Evolutionary conservation across 2,888 invertebrate genomes (phyloP).

Genomic region (Argyra leucocephala): DNA sequence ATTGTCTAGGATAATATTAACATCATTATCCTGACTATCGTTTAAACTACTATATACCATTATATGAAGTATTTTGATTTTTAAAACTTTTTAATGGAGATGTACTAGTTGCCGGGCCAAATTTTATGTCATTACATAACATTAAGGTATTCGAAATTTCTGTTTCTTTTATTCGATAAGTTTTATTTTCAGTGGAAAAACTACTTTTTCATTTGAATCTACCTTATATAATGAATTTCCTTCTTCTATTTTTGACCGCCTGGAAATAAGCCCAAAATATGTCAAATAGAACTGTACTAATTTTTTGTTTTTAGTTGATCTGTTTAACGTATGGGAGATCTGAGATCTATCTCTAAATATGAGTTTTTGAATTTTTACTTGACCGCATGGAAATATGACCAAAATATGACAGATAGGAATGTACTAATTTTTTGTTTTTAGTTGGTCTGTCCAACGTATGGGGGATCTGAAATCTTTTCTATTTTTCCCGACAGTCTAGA

Average conservation of each 20-base stretch:
- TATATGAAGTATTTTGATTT: conserved; percentile 47
- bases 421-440: too few relatives aligned
- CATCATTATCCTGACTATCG: conserved; percentile 39
- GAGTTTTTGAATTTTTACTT: too few relatives aligned
- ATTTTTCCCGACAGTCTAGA: too few relatives aligned
- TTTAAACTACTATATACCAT: conserved; percentile 44
- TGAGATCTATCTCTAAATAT: too few relatives aligned
- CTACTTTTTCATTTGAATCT: conserved; percentile 67
- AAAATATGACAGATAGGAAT: too few relatives aligned
- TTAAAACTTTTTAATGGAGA: conserved; percentile 45
- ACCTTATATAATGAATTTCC: conserved; percentile 58
- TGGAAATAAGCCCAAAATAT: too few relatives aligned
- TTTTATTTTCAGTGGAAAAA: conserved; percentile 66
- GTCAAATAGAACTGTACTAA: too few relatives aligned
- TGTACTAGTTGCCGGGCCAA: conserved; percentile 49
- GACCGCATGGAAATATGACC: too few relatives aligned
- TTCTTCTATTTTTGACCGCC: conserved; percentile 55
- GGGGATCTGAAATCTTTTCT: too few relatives aligned
- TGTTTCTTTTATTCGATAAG: conserved; percentile 77
- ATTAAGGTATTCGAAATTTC: conserved; percentile 85
- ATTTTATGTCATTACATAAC: conserved; percentile 59
- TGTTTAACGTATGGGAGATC: too few relatives aligned
- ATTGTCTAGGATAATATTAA: conserved; percentile 38
- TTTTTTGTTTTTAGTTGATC: too few relatives aligned
- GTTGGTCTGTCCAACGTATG: too few relatives aligned